Base-by-base conservation (phyloP, 2,888 invertebrate genomes). In the Synanthedon andrenaeformis region DNA sequence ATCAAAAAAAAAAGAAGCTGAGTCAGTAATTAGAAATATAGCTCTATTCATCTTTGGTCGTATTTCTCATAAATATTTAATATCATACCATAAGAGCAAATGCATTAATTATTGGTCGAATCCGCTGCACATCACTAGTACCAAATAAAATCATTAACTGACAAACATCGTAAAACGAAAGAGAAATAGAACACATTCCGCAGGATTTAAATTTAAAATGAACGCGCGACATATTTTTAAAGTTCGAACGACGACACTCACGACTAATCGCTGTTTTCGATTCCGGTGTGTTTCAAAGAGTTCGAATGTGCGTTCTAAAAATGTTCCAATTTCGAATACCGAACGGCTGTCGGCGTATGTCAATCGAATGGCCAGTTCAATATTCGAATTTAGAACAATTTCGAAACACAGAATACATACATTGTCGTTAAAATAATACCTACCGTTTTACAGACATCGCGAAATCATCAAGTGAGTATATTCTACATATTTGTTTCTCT, bases 201-300 rank as follows among this genome's bases (percentile, higher is more conserved):
- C 73, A 72, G 71, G 76, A 80, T 82, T 82, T 83, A 76, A 75
- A 74, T 74, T 72, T 74, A 79, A 83, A 84, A 79, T 76, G 79
- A 83, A 84, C 82, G 79, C 70, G 74, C 82, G 79, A 84, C 86
- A 86, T 85, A 85, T 85, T 84, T 86, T 86, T 86, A 86, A 80
- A 82, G 77, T 84, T 86, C 85, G 84, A 84, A 85, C 82, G 73
- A 67, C 72, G 80, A 79, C 82, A 82, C 76, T 81, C 79, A 78
- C 79, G 83, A 86, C 85, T 86, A 85, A 87, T 87, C 86, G 84
- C 76, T 84, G 86, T 84, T 85, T 86, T 86, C 85, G 87, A 85
- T 86, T 84, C 83, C 74, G 74, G 74, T 70, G 72, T 76, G 76
- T 75, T 78, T 76, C 82, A 81, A 84, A 82, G 80, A 82, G 83